Percentiles rank a stretch among this genome's conserved stretches.
phyloP scores from a whole-genome alignment of 1,140 invertebrate species.

The Lutraria rhynchaena region DNA sequence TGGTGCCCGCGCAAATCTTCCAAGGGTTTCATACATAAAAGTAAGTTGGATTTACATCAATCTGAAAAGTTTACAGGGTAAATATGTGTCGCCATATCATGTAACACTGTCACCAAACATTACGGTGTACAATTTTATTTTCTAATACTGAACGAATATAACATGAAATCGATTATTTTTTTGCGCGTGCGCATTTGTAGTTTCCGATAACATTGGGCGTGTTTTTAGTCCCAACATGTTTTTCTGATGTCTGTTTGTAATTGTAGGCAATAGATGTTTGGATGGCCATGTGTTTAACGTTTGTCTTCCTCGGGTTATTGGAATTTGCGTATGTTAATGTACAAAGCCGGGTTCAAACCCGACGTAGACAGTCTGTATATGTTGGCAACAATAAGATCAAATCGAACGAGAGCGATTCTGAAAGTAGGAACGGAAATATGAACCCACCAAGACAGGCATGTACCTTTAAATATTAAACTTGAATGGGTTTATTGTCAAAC shows the following conservation, averaged over 20 bases:
- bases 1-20: constrained; percentile 66
- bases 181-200: not conserved
- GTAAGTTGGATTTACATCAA: too few species aligned
- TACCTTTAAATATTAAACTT: too few species aligned
- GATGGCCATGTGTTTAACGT: constrained; percentile 87
- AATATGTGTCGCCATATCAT: not conserved
- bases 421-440: not conserved
- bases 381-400: too few species aligned
- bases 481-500: too few species aligned
- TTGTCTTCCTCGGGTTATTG: constrained; percentile 91
- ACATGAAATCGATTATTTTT: not conserved
- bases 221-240: not conserved
- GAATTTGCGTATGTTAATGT: constrained; percentile 91
- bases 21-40: constrained; percentile 84
- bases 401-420: not conserved
- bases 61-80: too few species aligned
- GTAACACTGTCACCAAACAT: not conserved
- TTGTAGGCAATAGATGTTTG: constrained; percentile 62
- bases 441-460: not conserved
- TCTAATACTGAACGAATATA: not conserved
- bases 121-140: not conserved
- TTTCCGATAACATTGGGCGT: too few species aligned
- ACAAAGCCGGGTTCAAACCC: constrained; percentile 12
- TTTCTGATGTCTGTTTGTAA: not conserved
- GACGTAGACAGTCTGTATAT: constrained; percentile 11